A percentile compares a stretch with the other conserved stretches of the same genome.
These are phyloP conservation scores for Drosophila leonis DNA, from an alignment of 2,888 invertebrate genomes.

Conservation along the genomic window DNA sequence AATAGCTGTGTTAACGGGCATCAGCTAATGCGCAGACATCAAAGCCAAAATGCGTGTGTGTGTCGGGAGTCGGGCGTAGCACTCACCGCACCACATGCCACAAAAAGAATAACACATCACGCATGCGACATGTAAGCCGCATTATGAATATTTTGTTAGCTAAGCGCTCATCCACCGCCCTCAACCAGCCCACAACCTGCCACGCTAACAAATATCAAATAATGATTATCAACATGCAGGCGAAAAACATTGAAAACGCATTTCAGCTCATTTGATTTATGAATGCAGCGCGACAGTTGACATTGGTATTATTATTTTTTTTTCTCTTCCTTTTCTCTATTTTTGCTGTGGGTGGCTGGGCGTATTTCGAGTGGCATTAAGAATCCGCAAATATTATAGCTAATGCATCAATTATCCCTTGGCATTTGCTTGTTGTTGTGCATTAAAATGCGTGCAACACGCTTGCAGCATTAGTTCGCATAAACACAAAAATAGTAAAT, in stretches of 20 bases:
- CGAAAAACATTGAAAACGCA: constrained; percentile 74
- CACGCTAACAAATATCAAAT: constrained; percentile 52
- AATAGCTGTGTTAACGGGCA: constrained; percentile 3
- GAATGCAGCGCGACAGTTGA: constrained; percentile 69
- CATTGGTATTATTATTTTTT: constrained; percentile 41
- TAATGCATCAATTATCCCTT: constrained; percentile 78
- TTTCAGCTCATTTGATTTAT: constrained; percentile 77
- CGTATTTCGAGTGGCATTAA: constrained; percentile 4
- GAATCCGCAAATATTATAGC: constrained; percentile 42
- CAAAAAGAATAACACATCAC: constrained; percentile 77
- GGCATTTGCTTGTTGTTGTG: constrained; percentile 35
- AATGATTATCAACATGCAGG: constrained; percentile 69
- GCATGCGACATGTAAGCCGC: constrained; percentile 77
- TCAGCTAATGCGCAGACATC: constrained; percentile 59
- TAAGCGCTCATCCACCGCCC: constrained; percentile 33
- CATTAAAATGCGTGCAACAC: constrained; percentile 59
- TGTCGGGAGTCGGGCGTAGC: constrained; percentile 6
- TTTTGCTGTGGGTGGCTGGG: not conserved
- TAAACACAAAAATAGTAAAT: constrained; percentile 21
- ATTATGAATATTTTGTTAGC: constrained; percentile 77
- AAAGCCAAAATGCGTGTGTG: constrained; percentile 25
- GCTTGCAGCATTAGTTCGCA: constrained; percentile 28
- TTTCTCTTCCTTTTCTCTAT: not conserved
- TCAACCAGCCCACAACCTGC: not conserved
- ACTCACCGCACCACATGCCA: constrained; percentile 36